Evolutionary conservation across 1,140 invertebrate species (phyloP), one percentile per base, ranked within the genome.

Genomic region (Drosophila prosaltans): DNA sequence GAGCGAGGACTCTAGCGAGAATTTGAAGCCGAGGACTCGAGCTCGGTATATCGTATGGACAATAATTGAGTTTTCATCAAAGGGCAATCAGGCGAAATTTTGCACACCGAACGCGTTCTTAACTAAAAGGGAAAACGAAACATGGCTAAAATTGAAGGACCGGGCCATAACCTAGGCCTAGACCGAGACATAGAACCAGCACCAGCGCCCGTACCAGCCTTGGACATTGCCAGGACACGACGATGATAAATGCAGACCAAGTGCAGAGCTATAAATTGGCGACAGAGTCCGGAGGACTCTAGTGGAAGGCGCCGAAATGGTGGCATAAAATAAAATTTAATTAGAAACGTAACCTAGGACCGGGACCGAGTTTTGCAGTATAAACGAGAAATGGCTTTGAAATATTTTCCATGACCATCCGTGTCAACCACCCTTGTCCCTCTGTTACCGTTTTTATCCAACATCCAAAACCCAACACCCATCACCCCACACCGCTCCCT

Each of bases 251-350:
- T 78, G 74, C 71, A 79, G 75, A 51, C 63, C 71, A 69, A 71
- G 67, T 80, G 83, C 84, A 88, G 68, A 71, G 83, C 77, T 72
- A 88, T 88, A 83, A 82, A 88, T 88, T 83, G 80, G 39, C 32
- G 11, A 21, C 9, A 59, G 43, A 2, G 39, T 7, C 4, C 6
- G 57, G 21, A 7, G 57, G 21, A 7, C 48, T 21, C 55, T 66
- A 66, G 69, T 76, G 72, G 79, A 89, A 89, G 80, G 84, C 85
- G 80, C 81, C 80, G 72, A 89, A 89, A 84, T 89, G 84, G 84
- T 89, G 84, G 84, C 80, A 89, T 89, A 89, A 89, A 88, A 89
- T 89, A 89, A 89, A 89, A 89, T 89, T 89, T 89, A 89, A 89
- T 89, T 89, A 89, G 84, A 90, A 89, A 89, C 85, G 84, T 89